Evolutionary conservation across 2,888 invertebrate species (phyloP), one percentile per base, ranked within the genome.

Genomic region (Gari tellinella): DNA sequence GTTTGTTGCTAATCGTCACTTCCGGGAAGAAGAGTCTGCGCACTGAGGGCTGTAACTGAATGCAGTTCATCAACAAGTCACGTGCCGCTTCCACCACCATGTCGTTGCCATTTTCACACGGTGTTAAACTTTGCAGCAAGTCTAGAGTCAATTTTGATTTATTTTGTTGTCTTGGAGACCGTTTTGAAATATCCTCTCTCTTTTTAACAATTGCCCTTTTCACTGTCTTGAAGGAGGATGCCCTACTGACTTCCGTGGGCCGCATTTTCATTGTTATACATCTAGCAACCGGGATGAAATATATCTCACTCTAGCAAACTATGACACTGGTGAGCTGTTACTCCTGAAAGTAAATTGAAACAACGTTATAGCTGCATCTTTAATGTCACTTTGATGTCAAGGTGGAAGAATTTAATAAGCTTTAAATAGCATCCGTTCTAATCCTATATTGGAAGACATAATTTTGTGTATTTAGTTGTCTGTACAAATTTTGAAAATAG

Each of bases 1-100:
- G 65, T 52, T 73, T 57, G 1, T 74, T 67, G 51, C 88, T 85
- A 8, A 73, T 63, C n/a, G 70, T 58, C 38, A 84, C 82, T n/a
- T 81, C 69, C 14, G 87, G 83, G 67, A 90, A 91, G 80, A 90
- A 91, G 14, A 82, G 63, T 38, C 81, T 83, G 49, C 80, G 86
- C n/a, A 91, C 88, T 38, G 78, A 72, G 2, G 81, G 72, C 66
- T 90, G 85, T 41, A 74, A 76, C 75, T 88, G 86, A 65, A 58
- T 72, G 52, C 84, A 83, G 52, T 88, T 84, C 23, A 90, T 40
- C 7, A 91, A 75, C 5, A 90, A 70, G 25, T 86, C 85, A 25
- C 90, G 80, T 31, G 89, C 81, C 12, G 88, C 88, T 23, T 83
- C 67, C 23, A 86, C 80, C 5, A 88, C 88, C 15, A 86, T 58